These are phyloP conservation scores for Archips xylosteana DNA, from an alignment of 2,888 invertebrate genomes.

Conservation along the genomic window DNA sequence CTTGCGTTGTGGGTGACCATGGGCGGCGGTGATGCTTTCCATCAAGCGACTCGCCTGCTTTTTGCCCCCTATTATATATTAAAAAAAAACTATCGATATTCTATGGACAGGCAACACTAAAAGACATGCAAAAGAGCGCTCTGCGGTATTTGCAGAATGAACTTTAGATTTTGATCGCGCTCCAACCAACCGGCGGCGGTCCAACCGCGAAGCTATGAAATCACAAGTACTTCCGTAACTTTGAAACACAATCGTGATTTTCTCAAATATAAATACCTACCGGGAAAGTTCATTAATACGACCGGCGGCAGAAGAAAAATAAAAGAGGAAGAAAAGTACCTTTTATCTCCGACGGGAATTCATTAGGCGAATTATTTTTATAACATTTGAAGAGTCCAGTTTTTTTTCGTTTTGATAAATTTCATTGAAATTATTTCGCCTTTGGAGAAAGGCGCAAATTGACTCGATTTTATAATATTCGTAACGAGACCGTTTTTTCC, in stretches of 20 bases:
- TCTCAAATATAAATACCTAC: conserved; percentile 2
- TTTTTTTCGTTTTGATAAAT: conserved; percentile 3
- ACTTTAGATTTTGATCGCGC: too few species aligned
- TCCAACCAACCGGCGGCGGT: conserved; percentile 1
- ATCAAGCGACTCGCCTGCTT: too few species aligned
- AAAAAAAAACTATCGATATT: too few species aligned
- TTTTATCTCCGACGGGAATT: conserved; percentile 3
- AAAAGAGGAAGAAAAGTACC: background rate
- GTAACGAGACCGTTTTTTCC: background rate
- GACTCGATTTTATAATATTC: background rate
- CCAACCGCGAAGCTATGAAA: conserved; percentile 24
- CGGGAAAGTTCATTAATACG: conserved; percentile 4
- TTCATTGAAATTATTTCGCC: conserved; percentile 9
- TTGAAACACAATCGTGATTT: background rate
- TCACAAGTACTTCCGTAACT: background rate
- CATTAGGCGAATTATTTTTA: conserved; percentile 18
- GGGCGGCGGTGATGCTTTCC: too few species aligned
- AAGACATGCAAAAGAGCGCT: too few species aligned
- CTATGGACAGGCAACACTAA: too few species aligned
- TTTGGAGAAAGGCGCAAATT: background rate
- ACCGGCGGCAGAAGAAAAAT: background rate
- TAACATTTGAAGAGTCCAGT: background rate
- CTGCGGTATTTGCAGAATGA: too few species aligned
- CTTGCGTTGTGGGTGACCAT: too few species aligned
- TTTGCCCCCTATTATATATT: too few species aligned